These are phyloP conservation scores for Bombus confusus DNA, from an alignment of 1,140 invertebrate genomes.

Conservation along the genomic window DNA sequence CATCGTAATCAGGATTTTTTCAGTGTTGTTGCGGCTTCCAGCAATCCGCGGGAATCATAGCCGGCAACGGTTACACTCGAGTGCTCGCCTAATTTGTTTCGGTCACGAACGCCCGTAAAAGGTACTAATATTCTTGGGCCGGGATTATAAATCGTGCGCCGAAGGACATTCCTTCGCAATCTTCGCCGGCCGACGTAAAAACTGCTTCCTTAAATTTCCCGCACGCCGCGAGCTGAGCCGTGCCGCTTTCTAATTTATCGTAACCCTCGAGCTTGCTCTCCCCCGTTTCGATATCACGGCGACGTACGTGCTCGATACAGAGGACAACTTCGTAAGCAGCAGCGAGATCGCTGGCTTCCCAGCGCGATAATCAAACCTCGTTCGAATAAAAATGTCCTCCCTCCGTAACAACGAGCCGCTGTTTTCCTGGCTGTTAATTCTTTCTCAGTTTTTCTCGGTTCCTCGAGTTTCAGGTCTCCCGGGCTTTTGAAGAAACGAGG, in stretches of 20 bases:
- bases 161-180: slow-evolving; percentile 17
- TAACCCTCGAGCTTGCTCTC: neutral
- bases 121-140: slow-evolving; percentile 1
- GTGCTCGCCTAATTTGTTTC: slow-evolving; percentile 32
- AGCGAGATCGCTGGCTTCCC: neutral
- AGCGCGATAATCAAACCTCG: neutral
- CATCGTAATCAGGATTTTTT: slow-evolving; percentile 26
- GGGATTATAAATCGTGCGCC: slow-evolving; percentile 24
- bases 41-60: slow-evolving; percentile 24
- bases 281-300: neutral
- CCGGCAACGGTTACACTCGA: neutral
- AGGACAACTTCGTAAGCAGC: neutral
- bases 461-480: too few species aligned
- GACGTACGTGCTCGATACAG: neutral
- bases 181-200: neutral
- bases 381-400: neutral
- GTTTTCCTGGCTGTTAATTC: neutral
- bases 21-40: neutral
- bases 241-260: slow-evolving; percentile 23
- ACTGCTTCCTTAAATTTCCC: slow-evolving; percentile 4
- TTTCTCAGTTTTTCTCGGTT: neutral
- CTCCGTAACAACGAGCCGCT: neutral
- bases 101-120: slow-evolving; percentile 39
- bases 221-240: too few species aligned
- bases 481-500: neutral